Evolutionary conservation across 2,888 invertebrate genomes (phyloP), one percentile per base, ranked within the genome.

Genomic region (Drosophila bunnanda): DNA sequence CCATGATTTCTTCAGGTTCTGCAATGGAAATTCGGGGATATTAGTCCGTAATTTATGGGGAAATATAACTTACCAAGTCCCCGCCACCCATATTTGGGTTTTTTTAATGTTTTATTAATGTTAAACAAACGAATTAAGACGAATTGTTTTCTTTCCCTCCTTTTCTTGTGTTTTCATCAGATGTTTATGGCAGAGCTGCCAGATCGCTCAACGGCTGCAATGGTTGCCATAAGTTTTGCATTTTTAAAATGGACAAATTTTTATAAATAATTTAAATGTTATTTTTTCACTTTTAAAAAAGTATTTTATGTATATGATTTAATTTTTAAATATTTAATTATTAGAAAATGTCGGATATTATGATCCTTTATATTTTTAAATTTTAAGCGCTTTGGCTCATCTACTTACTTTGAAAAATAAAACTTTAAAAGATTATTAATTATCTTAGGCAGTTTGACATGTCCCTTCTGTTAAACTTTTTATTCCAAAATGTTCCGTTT

Each of bases 1-100:
- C 96, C 96, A 96, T 93, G 96, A 96, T 89, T 96, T 96, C 77
- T 96, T 96, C 4, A 95, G 93, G 92, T 96, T 96, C 96, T 96
- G 79, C 22, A 32, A 28, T 17, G 69, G 67, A 43, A 25, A 15
- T 48, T 8, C n/a, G 7, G 17, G 6, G 6, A 0, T 17, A 17
- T 15, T 12, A 1, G 28, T 8, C 28, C 9, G n/a, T 28, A 5
- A 8, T 22, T 7, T 12, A 9, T 12, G 28, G 0, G 2, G 8
- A 1, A 8, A 0, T n/a, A 10, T 7, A 50, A 39, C 77, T 84
- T 81, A 91, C 91, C 80, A 91, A 72, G 83, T 91, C 91, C 15
- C 91, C 91, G 32, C 91, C 91, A 34, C 91, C 91, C 91, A 91
- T 91, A n/a, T 36, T 34, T 46, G n/a, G 36, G 41, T 2, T 22